These are phyloP conservation scores for Alauda arvensis DNA, from an alignment of 2,797 vertebrate species.

Conservation along the genomic window DNA sequence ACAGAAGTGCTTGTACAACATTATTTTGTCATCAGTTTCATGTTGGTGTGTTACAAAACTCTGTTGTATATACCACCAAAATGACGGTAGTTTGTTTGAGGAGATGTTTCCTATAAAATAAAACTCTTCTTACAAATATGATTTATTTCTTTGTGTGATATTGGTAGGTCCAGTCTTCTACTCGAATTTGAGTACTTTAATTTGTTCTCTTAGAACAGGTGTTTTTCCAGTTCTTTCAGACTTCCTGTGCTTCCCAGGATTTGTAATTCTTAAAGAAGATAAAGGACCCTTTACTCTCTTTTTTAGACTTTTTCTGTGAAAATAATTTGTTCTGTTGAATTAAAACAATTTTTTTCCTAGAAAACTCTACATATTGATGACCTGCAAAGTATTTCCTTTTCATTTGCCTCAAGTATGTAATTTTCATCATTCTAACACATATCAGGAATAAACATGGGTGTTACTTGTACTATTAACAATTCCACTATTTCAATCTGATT, in stretches of 20 bases:
- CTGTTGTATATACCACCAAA: background rate
- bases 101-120: background rate
- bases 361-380: background rate
- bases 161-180: background rate
- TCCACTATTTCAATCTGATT: background rate
- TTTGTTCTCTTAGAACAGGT: background rate
- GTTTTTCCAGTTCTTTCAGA: background rate
- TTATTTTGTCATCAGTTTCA: background rate
- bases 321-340: background rate
- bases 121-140: background rate
- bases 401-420: background rate
- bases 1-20: accelerated
- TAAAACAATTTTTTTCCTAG: background rate
- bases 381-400: background rate
- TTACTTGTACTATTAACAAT: background rate
- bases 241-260: background rate
- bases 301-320: background rate
- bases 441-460: background rate
- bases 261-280: background rate
- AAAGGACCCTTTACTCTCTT: background rate
- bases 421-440: background rate
- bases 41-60: background rate
- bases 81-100: background rate
- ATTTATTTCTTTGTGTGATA: background rate
- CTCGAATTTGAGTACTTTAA: background rate